A percentile compares a stretch with the other conserved stretches of the same genome.
These are phyloP conservation scores for Pseudanteris insignis DNA, from an alignment of 2,888 invertebrate genomes.

Conservation along the genomic window DNA sequence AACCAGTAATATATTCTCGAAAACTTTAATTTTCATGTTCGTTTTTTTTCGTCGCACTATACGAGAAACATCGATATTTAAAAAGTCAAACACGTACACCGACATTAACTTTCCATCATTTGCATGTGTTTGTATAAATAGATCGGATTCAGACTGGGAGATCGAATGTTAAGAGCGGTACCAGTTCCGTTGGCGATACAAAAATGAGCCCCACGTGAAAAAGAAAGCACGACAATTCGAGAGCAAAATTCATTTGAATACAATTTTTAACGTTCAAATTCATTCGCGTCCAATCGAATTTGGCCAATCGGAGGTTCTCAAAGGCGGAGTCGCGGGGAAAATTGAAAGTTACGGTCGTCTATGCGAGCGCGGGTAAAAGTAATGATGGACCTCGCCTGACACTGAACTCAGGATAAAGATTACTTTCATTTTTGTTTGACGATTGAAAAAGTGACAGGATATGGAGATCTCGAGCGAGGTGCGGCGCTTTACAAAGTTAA, in stretches of 20 bases:
- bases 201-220: no score
- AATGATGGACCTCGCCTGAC: slow-evolving; percentile 35
- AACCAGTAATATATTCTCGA: no score
- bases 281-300: no score
- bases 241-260: no score
- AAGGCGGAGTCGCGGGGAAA: slow-evolving; percentile 16
- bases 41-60: no score
- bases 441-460: slow-evolving; percentile 10
- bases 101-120: slow-evolving; percentile 39
- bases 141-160: slow-evolving; percentile 11
- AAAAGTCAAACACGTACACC: slow-evolving; percentile 28
- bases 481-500: no score
- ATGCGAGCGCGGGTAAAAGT: slow-evolving; percentile 23
- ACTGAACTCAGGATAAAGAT: slow-evolving; percentile 32
- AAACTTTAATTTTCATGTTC: no score
- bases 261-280: no score
- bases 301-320: background rate
- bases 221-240: no score
- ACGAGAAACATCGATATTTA: slow-evolving; percentile 17
- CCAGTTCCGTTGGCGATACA: no score
- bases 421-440: slow-evolving; percentile 39
- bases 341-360: slow-evolving; percentile 36
- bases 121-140: slow-evolving; percentile 27
- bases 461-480: slow-evolving; percentile 4
- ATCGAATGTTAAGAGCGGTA: slow-evolving; percentile 15